Conservation (phyloP, 2,113 vertebrate species). For the Bucco capensis region DNA sequence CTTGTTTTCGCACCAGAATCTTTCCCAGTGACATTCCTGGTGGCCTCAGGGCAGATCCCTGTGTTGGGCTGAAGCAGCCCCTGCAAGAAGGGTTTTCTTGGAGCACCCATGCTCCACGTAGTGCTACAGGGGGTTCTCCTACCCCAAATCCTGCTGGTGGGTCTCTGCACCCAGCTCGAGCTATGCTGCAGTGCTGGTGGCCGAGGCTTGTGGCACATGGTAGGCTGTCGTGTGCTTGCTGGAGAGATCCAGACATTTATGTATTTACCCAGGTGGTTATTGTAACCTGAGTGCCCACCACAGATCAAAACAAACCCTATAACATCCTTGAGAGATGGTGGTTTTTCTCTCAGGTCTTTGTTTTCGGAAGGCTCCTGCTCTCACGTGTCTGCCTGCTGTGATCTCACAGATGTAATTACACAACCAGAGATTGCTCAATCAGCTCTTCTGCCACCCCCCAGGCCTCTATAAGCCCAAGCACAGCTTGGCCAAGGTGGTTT, state of each 20-base stretch:
- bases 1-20: not conserved
- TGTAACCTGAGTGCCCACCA: not conserved
- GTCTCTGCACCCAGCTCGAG: not conserved
- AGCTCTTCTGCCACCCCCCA: not conserved
- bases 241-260: not conserved
- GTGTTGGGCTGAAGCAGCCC: rapidly evolving
- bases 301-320: not conserved
- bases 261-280: not conserved
- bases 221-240: not conserved
- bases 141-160: not conserved
- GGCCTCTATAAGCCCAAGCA: rapidly evolving
- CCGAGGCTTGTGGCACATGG: not conserved
- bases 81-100: not conserved
- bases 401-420: rapidly evolving
- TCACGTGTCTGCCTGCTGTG: not conserved
- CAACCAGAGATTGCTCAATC: not conserved
- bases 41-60: not conserved
- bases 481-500: not conserved
- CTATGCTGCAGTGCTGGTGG: no score
- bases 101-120: rapidly evolving
- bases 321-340: not conserved
- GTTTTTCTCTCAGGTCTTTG: rapidly evolving
- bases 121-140: not conserved
- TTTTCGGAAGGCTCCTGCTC: not conserved
- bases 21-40: rapidly evolving